Percentiles rank a stretch among this genome's conserved stretches.
phyloP scores from a whole-genome alignment of 2,797 vertebrate species.

The Allobates femoralis region DNA sequence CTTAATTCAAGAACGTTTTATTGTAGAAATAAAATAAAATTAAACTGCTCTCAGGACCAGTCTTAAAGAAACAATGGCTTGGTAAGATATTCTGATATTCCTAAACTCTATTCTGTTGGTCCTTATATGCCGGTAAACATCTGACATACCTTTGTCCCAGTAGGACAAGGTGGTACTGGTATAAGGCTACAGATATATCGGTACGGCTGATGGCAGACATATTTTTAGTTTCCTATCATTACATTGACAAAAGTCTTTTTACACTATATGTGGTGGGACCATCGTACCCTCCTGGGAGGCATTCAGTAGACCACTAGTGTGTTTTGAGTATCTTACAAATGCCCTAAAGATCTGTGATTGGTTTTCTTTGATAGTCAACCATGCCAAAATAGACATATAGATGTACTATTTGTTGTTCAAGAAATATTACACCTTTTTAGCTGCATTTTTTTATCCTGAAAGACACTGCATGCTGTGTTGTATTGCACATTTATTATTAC shows the following conservation, averaged over 20 bases:
- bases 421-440: conserved; percentile 37
- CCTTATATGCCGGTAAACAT: neutral
- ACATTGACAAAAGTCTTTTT: too few species aligned
- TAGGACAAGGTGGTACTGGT: too few species aligned
- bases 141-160: too few species aligned
- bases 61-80: neutral
- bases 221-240: too few species aligned
- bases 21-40: too few species aligned
- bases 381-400: neutral
- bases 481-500: too few species aligned
- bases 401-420: neutral
- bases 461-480: conserved; percentile 9
- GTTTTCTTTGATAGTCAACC: neutral
- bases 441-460: neutral
- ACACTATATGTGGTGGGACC: too few species aligned
- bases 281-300: neutral
- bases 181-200: too few species aligned
- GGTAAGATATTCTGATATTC: neutral
- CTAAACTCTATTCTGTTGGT: neutral
- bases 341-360: neutral
- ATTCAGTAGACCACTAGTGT: neutral
- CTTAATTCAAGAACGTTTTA: neutral
- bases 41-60: neutral
- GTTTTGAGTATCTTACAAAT: neutral
- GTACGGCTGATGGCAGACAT: too few species aligned